Conservation (phyloP, 2,888 invertebrate genomes). For the Strigamia crassipes region DNA sequence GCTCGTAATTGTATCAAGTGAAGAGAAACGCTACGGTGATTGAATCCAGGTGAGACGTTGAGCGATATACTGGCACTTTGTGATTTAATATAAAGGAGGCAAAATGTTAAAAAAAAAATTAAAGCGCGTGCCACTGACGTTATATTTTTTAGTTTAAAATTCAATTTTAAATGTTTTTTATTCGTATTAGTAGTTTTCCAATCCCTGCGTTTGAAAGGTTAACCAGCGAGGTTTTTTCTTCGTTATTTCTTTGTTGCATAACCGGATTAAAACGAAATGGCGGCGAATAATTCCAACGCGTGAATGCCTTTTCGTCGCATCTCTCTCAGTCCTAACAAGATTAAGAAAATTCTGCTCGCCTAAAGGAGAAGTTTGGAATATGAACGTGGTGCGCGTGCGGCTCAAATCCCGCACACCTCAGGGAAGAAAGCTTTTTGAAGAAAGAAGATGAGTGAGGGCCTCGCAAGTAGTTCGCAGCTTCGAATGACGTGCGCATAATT, state of each 20-base stretch:
- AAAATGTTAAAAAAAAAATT: no score
- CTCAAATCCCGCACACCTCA: slow-evolving; percentile 16
- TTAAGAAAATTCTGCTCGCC: slow-evolving; percentile 10
- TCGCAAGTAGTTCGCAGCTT: background rate
- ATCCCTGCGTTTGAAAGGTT: slow-evolving; percentile 14
- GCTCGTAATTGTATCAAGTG: slow-evolving; percentile 29
- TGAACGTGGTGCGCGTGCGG: background rate
- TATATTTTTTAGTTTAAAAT: background rate
- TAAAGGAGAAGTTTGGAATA: slow-evolving; percentile 15
- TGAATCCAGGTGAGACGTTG: slow-evolving; percentile 36
- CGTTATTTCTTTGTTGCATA: slow-evolving; percentile 3
- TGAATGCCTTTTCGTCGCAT: slow-evolving; percentile 33
- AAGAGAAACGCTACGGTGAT: background rate
- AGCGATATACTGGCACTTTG: background rate
- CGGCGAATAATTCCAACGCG: slow-evolving; percentile 25
- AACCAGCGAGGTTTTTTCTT: background rate
- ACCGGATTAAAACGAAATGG: slow-evolving; percentile 30
- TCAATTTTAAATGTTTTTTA: background rate
- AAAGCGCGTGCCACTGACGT: background rate
- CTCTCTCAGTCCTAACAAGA: slow-evolving; percentile 27
- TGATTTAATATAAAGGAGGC: background rate
- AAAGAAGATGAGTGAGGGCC: background rate
- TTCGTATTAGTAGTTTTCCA: background rate
- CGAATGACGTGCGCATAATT: slow-evolving; percentile 29
- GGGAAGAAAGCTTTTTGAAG: background rate